Evolutionary conservation across 2,113 vertebrate genomes (phyloP), one percentile per base, ranked within the genome.

Genomic region (Hoplias malabaricus): DNA sequence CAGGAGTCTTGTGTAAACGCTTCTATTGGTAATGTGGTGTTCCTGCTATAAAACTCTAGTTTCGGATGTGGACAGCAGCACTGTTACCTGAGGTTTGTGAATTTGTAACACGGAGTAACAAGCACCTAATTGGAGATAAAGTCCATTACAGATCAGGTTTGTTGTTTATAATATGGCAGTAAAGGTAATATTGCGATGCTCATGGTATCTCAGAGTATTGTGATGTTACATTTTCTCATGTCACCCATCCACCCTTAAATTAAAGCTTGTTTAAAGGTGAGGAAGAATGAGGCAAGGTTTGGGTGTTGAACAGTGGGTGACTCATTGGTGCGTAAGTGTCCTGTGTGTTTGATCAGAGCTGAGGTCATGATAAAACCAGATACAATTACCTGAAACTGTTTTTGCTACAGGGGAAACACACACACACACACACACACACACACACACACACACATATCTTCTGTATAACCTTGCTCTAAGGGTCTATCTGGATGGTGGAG

Each of bases 371-470:
- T 75, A 67, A 74, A 50, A 43, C 42, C 27, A 54, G 54, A 42
- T 53, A 27, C 25, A 29, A 16, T 42, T 56, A 42, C 34, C 23
- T 33, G 53, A 33, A 34, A 43, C 29, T 19, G 31, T 19, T 27
- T 67, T 54, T 11, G 56, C 40, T 73, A 31, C 61, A 79, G 56
- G 19, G 34, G 10, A 8, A 56, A 42, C 33, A 34, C 34, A 48
- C 11, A 29, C 14, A 36, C 54, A 73, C 56, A 38, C 31, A 70
- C 57, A 21, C 50, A 36, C 53, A 79, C 67, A 71, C 61, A 46
- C 76, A 73, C n/a, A 43, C 63, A 67, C 62, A 59, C 29, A 5
- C 33, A 27, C 29, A 12, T 8, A 38, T 27, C 36, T 23, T 0
- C 50, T 25, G 21, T 3, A n/a, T 33, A 61, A 48, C 27, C 40